phyloP scores from a whole-genome alignment of 2,888 invertebrate species.

The Drosophila suboccidentalis region DNA sequence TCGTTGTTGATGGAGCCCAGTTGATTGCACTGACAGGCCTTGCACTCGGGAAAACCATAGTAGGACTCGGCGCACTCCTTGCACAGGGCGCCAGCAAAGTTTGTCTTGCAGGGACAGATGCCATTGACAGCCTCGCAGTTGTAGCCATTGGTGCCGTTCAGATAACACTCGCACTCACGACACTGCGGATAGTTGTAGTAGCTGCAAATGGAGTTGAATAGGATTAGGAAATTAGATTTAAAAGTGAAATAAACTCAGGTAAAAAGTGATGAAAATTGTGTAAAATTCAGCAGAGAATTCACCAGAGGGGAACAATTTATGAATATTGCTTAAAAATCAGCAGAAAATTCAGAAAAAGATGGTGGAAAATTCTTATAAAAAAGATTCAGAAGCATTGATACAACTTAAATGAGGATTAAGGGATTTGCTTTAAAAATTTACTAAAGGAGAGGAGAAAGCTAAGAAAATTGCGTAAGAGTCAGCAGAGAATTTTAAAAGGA shows the following conservation, averaged over 20 bases:
- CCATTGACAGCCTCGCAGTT: constrained; percentile 94
- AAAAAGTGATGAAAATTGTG: not conserved
- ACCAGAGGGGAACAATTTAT: no score
- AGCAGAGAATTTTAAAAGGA: no score
- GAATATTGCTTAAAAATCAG: no score
- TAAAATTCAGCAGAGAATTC: not conserved
- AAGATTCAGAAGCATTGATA: no score
- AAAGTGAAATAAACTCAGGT: not conserved
- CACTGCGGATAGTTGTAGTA: constrained; percentile 97
- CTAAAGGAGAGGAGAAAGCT: no score
- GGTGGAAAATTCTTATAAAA: no score
- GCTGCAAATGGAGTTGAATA: constrained; percentile 82
- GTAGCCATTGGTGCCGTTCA: constrained; percentile 94
- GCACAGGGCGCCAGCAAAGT: constrained; percentile 95
- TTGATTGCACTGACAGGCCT: constrained; percentile 93
- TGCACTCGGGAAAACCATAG: constrained; percentile 94
- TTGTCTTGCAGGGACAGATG: constrained; percentile 94
- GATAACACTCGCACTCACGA: constrained; percentile 95
- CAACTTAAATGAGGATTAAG: no score
- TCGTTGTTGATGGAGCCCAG: constrained; percentile 90
- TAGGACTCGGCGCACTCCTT: constrained; percentile 95
- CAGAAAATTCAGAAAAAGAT: no score
- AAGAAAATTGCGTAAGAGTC: no score
- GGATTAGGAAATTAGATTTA: not conserved
- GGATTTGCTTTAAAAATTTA: no score